Conservation (phyloP, 2,797 vertebrate genomes). For the Myotis daubentonii region DNA sequence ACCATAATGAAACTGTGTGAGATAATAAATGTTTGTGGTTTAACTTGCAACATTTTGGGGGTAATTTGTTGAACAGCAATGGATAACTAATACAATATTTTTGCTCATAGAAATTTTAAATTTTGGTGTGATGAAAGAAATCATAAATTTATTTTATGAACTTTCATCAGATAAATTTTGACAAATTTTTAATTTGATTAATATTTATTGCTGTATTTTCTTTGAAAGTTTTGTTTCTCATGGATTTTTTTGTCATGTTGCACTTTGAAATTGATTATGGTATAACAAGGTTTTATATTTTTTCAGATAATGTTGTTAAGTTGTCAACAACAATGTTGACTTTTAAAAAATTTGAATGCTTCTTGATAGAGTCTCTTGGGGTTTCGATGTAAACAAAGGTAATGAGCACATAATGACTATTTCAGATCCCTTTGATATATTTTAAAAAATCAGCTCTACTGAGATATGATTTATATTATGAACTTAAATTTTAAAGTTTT, state of each 20-base stretch:
- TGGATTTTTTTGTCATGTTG: neutral
- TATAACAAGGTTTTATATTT: conserved; percentile 11
- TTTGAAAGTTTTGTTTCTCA: neutral
- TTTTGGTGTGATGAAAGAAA: neutral
- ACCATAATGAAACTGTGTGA: neutral
- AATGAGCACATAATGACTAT: neutral
- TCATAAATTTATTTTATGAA: neutral
- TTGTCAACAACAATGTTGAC: neutral
- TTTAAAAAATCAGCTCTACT: neutral
- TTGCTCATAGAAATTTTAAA: neutral
- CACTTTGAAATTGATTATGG: neutral
- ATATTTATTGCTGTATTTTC: neutral
- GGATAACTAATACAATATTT: neutral
- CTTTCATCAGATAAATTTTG: neutral
- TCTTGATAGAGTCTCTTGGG: neutral
- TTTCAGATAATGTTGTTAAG: conserved; percentile 11
- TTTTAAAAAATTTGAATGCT: neutral
- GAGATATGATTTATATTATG: neutral
- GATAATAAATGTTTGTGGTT: neutral
- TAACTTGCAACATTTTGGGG: neutral
- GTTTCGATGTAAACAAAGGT: conserved; percentile 24
- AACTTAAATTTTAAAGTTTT: neutral
- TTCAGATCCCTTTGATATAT: neutral
- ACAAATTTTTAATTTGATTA: too few relatives aligned
- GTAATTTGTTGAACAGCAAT: neutral